A percentile compares a stretch with the other conserved stretches of the same genome.
phyloP scores from a whole-genome alignment of 2,888 invertebrate species.

The Euzetes globulus region DNA sequence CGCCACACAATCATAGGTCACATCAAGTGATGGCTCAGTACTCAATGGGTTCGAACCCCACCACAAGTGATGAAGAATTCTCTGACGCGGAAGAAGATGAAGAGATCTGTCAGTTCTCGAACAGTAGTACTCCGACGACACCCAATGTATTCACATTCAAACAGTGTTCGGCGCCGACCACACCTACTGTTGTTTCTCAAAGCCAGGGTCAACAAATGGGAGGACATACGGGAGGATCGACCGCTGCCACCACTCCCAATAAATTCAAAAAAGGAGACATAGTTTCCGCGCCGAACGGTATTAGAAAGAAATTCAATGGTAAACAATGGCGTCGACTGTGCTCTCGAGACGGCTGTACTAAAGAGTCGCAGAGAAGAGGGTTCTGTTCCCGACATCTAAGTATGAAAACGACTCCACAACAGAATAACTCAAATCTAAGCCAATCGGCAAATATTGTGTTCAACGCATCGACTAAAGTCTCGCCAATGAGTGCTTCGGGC shows the following conservation, averaged over 20 bases:
- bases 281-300: slow-evolving; percentile 84
- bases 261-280: slow-evolving; percentile 97
- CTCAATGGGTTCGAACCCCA: not conserved
- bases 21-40: not conserved
- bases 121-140: slow-evolving; percentile 19
- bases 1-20: no score
- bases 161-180: slow-evolving; percentile 57
- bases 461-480: not conserved
- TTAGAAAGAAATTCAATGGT: slow-evolving; percentile 97
- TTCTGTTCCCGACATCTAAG: slow-evolving; percentile 94
- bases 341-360: slow-evolving; percentile 86
- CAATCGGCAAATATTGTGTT: not conserved
- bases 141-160: slow-evolving; percentile 12
- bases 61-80: not conserved
- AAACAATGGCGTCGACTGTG: slow-evolving; percentile 98
- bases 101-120: not conserved
- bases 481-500: not conserved
- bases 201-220: slow-evolving; percentile 59
- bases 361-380: slow-evolving; percentile 94
- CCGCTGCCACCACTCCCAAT: slow-evolving; percentile 88
- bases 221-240: slow-evolving; percentile 41
- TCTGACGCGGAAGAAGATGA: slow-evolving; percentile 24
- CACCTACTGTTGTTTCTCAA: slow-evolving; percentile 66
- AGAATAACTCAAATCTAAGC: no score
- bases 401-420: slow-evolving; percentile 59